A percentile compares a stretch with the other conserved stretches of the same genome.
phyloP scores from a whole-genome alignment of 1,140 invertebrate genomes.

The Polypedilum pembai region DNA sequence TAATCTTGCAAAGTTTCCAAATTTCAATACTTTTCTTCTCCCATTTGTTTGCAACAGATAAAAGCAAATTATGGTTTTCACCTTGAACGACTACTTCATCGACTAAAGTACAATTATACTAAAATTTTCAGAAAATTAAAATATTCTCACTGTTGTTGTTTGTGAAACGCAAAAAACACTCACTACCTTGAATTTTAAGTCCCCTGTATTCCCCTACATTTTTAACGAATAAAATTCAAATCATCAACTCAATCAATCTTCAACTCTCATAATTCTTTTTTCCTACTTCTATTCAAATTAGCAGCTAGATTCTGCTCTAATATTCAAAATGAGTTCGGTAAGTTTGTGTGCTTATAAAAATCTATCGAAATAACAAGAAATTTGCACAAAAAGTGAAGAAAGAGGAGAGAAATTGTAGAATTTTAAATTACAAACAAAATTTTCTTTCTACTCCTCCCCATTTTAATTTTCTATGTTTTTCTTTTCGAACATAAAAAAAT shows the following conservation, averaged over 20 bases:
- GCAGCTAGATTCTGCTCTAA: too few species aligned
- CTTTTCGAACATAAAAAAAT: not conserved
- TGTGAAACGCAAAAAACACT: not conserved
- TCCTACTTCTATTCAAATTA: not conserved
- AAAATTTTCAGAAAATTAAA: not conserved
- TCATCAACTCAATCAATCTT: not conserved
- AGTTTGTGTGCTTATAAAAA: not conserved
- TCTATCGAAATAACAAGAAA: not conserved
- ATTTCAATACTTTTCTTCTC: not conserved
- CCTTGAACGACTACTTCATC: not conserved
- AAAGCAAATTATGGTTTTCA: not conserved
- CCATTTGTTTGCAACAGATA: not conserved
- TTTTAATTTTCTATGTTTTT: not conserved
- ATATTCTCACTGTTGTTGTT: conserved; percentile 9
- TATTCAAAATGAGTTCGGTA: conserved; percentile 3
- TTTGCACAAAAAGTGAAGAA: not conserved
- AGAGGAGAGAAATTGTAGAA: not conserved
- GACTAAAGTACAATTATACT: conserved; percentile 4
- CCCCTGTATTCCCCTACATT: too few species aligned
- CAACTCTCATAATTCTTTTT: not conserved
- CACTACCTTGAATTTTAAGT: not conserved
- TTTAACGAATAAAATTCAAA: not conserved
- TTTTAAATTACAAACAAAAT: not conserved
- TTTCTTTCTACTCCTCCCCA: conserved; percentile 5
- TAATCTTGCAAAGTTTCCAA: not conserved